These are phyloP conservation scores for Lithophane leautieri DNA, from an alignment of 2,888 invertebrate species.

Conservation along the genomic window DNA sequence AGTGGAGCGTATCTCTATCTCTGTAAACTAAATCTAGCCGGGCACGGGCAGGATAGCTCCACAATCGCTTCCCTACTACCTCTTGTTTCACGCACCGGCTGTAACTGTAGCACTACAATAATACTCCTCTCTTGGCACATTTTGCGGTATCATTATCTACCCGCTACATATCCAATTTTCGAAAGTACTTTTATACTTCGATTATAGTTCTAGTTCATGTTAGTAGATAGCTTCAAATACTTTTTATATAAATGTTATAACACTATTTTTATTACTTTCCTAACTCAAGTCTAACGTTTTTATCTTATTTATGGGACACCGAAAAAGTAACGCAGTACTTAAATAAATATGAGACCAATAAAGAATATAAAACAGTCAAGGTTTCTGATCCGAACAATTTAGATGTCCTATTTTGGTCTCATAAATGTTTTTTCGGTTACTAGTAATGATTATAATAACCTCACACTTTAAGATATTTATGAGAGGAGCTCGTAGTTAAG, in stretches of 20 bases:
- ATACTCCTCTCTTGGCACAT: slow-evolving; percentile 66
- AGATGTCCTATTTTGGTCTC: background rate
- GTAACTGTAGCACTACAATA: slow-evolving; percentile 76
- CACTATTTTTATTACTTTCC: slow-evolving; percentile 23
- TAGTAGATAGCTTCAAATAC: slow-evolving; percentile 24
- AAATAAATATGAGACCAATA: slow-evolving; percentile 4
- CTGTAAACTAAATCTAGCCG: slow-evolving; percentile 81
- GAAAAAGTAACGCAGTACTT: background rate
- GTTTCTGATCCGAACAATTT: background rate
- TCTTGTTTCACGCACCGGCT: slow-evolving; percentile 84
- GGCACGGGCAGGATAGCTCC: slow-evolving; percentile 75
- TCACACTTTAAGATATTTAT: slow-evolving; percentile 6
- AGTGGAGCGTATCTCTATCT: slow-evolving; percentile 82
- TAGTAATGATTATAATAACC: slow-evolving; percentile 3
- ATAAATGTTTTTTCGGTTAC: background rate
- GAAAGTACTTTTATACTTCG: slow-evolving; percentile 42
- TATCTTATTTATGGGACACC: slow-evolving; percentile 12
- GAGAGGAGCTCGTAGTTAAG: too few species aligned
- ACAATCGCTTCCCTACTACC: slow-evolving; percentile 79
- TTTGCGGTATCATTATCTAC: slow-evolving; percentile 53
- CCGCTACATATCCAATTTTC: slow-evolving; percentile 51
- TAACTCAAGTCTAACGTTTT: background rate
- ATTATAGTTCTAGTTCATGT: slow-evolving; percentile 23
- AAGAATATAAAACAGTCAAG: background rate
- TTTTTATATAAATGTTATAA: slow-evolving; percentile 25